Evolutionary conservation across 2,113 vertebrate genomes (phyloP).

Genomic region (Eclectus roratus): DNA sequence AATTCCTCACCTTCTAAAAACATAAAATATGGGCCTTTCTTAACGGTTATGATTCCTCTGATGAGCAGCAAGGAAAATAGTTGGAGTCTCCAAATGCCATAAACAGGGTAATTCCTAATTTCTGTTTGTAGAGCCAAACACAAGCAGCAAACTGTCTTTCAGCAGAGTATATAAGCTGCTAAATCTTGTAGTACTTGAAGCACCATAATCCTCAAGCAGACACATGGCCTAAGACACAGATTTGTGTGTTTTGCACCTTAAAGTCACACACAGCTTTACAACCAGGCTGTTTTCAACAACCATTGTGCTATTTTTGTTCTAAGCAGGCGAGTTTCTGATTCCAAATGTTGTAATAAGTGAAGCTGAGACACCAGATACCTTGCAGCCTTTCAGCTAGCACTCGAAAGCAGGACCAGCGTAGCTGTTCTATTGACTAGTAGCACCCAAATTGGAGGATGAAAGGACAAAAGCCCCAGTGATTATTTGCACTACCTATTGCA

Average conservation of each 20-base stretch:
- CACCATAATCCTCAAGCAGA: slow-evolving; percentile 30
- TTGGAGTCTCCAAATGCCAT: background rate
- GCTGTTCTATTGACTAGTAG: rapidly evolving
- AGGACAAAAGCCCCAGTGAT: background rate
- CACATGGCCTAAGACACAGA: slow-evolving; percentile 11
- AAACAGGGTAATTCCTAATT: background rate
- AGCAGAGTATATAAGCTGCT: slow-evolving; percentile 16
- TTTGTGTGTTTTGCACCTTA: background rate
- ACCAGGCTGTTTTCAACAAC: background rate
- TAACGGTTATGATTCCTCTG: background rate
- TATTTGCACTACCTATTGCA: background rate
- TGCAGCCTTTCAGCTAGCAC: background rate
- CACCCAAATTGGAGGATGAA: background rate
- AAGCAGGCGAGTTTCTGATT: background rate
- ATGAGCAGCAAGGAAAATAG: background rate
- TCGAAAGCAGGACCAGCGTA: background rate
- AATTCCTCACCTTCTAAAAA: background rate
- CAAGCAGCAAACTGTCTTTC: slow-evolving; percentile 16
- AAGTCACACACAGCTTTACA: background rate
- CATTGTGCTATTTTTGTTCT: background rate
- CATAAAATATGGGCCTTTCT: background rate
- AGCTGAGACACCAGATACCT: background rate
- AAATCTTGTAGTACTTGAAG: slow-evolving; percentile 36
- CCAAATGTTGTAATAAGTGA: background rate
- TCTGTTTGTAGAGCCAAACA: background rate